Conservation (phyloP, 1,140 invertebrate species). For the Brachionus koreanus region DNA sequence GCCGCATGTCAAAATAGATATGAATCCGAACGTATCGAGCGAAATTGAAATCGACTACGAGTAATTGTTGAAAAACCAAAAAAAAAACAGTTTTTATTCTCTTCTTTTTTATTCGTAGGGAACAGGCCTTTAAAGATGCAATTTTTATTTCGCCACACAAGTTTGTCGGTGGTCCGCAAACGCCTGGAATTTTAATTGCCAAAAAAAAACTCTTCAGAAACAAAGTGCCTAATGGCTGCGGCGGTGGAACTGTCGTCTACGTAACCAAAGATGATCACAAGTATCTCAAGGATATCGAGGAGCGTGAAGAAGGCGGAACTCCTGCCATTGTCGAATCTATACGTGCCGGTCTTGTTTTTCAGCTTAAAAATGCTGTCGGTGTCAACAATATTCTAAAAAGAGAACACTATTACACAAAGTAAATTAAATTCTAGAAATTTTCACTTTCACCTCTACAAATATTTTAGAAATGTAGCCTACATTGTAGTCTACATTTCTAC, state of each 20-base stretch:
- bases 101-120: slow-evolving; percentile 48
- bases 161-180: slow-evolving; percentile 81
- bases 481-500: not conserved
- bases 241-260: slow-evolving; percentile 68
- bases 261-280: slow-evolving; percentile 61
- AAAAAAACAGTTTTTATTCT: too few relatives aligned
- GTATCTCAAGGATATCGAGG: slow-evolving; percentile 65
- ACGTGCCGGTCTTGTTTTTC: slow-evolving; percentile 76
- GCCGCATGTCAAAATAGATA: slow-evolving; percentile 73
- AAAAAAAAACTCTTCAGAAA: slow-evolving; percentile 67
- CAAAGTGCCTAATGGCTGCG: slow-evolving; percentile 61
- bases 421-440: too few relatives aligned
- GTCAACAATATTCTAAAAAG: slow-evolving; percentile 68
- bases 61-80: too few relatives aligned
- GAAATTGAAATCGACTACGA: slow-evolving; percentile 30
- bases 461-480: too few relatives aligned
- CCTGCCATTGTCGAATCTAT: slow-evolving; percentile 77
- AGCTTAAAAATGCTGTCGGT: slow-evolving; percentile 73
- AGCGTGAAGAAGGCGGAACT: slow-evolving; percentile 79
- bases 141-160: slow-evolving; percentile 85
- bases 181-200: slow-evolving; percentile 69
- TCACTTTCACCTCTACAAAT: too few relatives aligned
- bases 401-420: slow-evolving; percentile 62
- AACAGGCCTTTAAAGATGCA: slow-evolving; percentile 75
- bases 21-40: slow-evolving; percentile 67